Base-by-base conservation (phyloP, 2,888 invertebrate species). In the Dione juno region DNA sequence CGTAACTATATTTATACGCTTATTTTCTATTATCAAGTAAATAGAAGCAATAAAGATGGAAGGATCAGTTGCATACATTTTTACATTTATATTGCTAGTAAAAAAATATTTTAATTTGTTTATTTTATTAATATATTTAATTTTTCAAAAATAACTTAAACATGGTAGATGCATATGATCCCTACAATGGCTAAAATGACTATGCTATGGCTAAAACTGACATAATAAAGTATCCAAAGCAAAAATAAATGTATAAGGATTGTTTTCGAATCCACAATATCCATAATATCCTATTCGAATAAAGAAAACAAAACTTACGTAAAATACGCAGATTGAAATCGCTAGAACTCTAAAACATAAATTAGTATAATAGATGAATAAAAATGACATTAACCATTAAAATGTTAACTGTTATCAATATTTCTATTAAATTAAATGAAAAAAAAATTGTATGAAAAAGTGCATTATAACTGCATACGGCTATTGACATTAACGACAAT, bases 1-100 rank as follows among this genome's bases (percentile, higher is more conserved):
- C 66, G 28, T 48, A 14, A 58, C 48, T 8, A 82, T 84, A 76
- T 66, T 50, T 80, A 82, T 82, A 82, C 40, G 35, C n/a, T 64
- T 77, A 21, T 57, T 28, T 41, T 11, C 14, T 48, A 28, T 66
- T 57, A 64, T 37, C 37, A 28, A 53, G 10, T 40, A 43, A 64
- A 5, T 16, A 48, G 52, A 67, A 66, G 69, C 68, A 71, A 73
- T 35, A 57, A 73, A 70, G 45, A 35, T 28, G 58, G 48, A 70
- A 74, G 71, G 71, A 73, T 70, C 74, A 75, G 64, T 67, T 74
- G 75, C 72, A 71, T 69, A 67, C 68, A 71, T 68, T 71, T 69
- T 61, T 45, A 45, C 61, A 61, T 45, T 28, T 21, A 58, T 28
- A 7, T 28, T n/a, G 7, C 11, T 28, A 28, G 1, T 28, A 35